phyloP scores from a whole-genome alignment of 2,888 invertebrate genomes.

The Mesorhabditis belari region DNA sequence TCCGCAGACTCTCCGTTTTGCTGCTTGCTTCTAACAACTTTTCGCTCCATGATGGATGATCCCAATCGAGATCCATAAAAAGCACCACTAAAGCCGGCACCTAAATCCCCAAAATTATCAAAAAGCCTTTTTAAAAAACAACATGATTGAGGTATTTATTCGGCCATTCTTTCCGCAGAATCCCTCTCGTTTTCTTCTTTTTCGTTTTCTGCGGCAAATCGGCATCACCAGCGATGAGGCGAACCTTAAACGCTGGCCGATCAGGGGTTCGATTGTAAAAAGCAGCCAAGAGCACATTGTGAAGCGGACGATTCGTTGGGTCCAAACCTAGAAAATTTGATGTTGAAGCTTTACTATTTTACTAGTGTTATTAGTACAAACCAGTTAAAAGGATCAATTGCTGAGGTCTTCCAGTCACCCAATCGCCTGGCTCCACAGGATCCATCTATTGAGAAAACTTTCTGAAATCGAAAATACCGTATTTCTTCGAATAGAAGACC shows the following conservation, averaged over 20 bases:
- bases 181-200: slow-evolving; percentile 4
- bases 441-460: slow-evolving; percentile 44
- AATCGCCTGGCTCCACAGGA: slow-evolving; percentile 44
- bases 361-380: slow-evolving; percentile 17
- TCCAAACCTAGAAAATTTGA: not conserved
- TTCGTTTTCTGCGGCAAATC: slow-evolving; percentile 23
- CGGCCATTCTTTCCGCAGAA: slow-evolving; percentile 59
- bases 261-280: slow-evolving; percentile 11
- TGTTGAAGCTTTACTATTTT: not conserved
- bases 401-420: slow-evolving; percentile 31
- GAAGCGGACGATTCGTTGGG: not conserved
- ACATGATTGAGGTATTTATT: slow-evolving; percentile 28
- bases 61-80: slow-evolving; percentile 96
- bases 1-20: slow-evolving; percentile 29
- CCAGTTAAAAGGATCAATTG: slow-evolving; percentile 76
- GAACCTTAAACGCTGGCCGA: slow-evolving; percentile 27
- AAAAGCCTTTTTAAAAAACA: slow-evolving; percentile 70
- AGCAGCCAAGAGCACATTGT: slow-evolving; percentile 1
- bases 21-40: slow-evolving; percentile 82
- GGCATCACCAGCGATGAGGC: slow-evolving; percentile 23
- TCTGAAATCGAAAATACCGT: too few species aligned
- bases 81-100: slow-evolving; percentile 81
- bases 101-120: slow-evolving; percentile 72
- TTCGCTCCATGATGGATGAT: slow-evolving; percentile 82
- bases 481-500: too few species aligned